A percentile compares a stretch with the other conserved stretches of the same genome.
phyloP scores from a whole-genome alignment of 1,140 invertebrate species.

The Physella acuta region DNA sequence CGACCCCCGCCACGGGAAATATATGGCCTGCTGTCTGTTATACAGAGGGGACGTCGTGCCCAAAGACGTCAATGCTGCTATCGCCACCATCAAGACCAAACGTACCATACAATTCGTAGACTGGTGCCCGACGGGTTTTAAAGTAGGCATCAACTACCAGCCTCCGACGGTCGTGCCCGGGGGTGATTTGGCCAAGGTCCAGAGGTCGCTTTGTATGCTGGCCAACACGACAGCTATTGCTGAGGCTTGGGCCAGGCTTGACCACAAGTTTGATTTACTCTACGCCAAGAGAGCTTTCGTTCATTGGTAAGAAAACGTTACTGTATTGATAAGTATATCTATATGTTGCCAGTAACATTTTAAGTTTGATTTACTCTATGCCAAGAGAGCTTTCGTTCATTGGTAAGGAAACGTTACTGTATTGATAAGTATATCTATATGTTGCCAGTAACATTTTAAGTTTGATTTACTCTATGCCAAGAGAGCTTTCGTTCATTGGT shows the following conservation, averaged over 20 bases:
- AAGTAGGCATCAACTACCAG: conserved; percentile 14
- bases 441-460: no score
- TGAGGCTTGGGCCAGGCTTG: not conserved
- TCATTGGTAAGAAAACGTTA: not conserved
- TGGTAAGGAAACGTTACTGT: no score
- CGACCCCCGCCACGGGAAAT: conserved; percentile 10
- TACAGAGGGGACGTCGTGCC: conserved; percentile 8
- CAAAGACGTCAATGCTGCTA: conserved; percentile 7
- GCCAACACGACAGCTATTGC: conserved; percentile 5
- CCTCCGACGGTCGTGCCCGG: conserved; percentile 1
- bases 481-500: no score
- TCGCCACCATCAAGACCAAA: conserved; percentile 74
- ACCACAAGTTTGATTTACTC: conserved; percentile 10
- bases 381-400: no score
- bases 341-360: no score
- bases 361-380: no score
- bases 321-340: no score
- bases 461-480: no score
- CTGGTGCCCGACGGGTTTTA: conserved; percentile 14
- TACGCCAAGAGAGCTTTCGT: conserved; percentile 12
- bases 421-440: no score
- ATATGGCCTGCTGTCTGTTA: conserved; percentile 9
- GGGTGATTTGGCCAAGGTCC: conserved; percentile 9
- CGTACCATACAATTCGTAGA: conserved; percentile 15
- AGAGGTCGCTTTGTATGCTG: not conserved